phyloP scores from a whole-genome alignment of 2,113 vertebrate genomes.

The Taxidea taxus region DNA sequence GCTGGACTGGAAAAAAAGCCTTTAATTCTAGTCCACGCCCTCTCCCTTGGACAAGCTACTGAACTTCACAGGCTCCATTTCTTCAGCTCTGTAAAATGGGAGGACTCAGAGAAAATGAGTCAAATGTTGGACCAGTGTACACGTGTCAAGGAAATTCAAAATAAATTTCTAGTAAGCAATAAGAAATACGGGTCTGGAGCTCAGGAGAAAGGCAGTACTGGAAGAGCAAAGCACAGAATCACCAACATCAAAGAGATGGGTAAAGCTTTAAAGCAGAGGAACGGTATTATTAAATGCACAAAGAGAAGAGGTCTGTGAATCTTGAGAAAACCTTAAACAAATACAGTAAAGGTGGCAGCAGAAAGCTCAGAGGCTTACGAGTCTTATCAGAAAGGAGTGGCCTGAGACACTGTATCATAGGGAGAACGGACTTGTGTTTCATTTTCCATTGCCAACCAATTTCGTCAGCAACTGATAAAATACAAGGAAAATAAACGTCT shows the following conservation, averaged over 20 bases:
- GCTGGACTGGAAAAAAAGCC: not conserved
- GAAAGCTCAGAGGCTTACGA: not conserved
- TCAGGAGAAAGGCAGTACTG: not conserved
- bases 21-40: not conserved
- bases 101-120: not conserved
- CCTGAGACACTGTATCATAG: not conserved
- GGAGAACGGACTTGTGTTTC: conserved; percentile 61
- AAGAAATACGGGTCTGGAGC: not conserved
- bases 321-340: not conserved
- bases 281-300: not conserved
- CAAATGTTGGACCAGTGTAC: not conserved
- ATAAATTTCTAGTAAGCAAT: not conserved
- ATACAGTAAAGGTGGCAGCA: not conserved
- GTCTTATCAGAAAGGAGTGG: not conserved
- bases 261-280: not conserved
- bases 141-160: not conserved
- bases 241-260: not conserved
- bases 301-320: not conserved
- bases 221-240: not conserved
- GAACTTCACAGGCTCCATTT: not conserved
- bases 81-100: not conserved
- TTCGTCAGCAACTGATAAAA: conserved; percentile 68
- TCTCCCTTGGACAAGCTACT: not conserved
- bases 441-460: conserved; percentile 68
- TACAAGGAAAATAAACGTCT: conserved; percentile 69